Base-by-base conservation (phyloP, 2,113 vertebrate genomes). In the Malurus cyaneus region DNA sequence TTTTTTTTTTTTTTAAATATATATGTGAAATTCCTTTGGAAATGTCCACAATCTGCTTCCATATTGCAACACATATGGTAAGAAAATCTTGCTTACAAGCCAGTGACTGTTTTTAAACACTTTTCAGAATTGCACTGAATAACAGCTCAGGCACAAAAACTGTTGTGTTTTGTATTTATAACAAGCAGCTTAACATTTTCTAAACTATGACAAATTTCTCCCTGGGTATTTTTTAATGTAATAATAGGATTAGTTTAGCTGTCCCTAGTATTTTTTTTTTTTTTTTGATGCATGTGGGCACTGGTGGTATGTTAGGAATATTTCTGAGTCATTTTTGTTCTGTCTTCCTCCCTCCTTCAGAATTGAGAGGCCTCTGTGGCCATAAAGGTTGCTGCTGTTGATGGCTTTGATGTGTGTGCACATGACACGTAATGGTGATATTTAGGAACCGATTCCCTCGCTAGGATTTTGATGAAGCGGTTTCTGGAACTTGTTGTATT, bases 31-130 rank as follows among this genome's bases (percentile, higher is more conserved):
- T 93, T 90, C 76, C 36, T 86, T 88, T 90, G 88, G 80, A 94
- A 92, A 81, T 72, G 44, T 56, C 61, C 87, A 16, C 77, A 91
- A 2, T 93, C 83, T 94, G 77, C 91, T 89, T 95, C 83, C 70
- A 39, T 72, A 81, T 89, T 89, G 53, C 69, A 53, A 92, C 94
- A 84, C 92, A 91, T 89, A 89, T 76, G 91, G 92, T 89, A 93
- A 79, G 80, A 86, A 80, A 94, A 74, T 84, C 53, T 93, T 92
- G 92, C 92, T 93, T 90, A 60, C 62, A 80, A 93, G 84, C 76
- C 59, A 90, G 20, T 65, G 77, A 56, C 82, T 88, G 85, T 92
- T 96, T 95, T 89, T 88, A 94, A 96, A 92, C 89, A 86, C 39
- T 70, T 92, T 92, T 88, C 76, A 80, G 3, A 94, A 74, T 67